These are phyloP conservation scores for Drosophila pseudoobscura DNA, from an alignment of 1,140 invertebrate genomes.

Conservation along the genomic window DNA sequence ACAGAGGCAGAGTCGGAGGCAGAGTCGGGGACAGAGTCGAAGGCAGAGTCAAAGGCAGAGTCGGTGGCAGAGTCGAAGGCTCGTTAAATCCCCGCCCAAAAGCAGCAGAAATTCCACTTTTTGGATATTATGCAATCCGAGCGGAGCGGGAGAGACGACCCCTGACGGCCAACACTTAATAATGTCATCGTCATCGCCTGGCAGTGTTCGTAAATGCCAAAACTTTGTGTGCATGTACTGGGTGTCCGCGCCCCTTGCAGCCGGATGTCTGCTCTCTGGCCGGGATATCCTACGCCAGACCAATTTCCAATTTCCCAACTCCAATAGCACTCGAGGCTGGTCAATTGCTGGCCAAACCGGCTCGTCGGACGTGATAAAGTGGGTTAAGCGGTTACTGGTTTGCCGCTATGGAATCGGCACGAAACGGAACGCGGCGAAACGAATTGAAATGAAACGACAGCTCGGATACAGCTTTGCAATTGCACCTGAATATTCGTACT, in stretches of 20 bases:
- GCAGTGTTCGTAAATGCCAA: too few relatives aligned
- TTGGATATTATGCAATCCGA: conserved; percentile 1
- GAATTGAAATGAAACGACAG: conserved; percentile 48
- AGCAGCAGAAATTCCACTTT: conserved; percentile 3
- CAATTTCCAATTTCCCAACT: conserved; percentile 40
- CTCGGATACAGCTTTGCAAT: conserved; percentile 52
- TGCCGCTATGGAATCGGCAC: conserved; percentile 52
- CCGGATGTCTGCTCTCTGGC: conserved; percentile 13
- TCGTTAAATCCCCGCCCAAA: background rate
- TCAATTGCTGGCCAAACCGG: conserved; percentile 50
- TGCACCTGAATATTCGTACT: conserved; percentile 39
- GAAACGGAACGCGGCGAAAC: conserved; percentile 35
- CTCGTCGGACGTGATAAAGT: conserved; percentile 50
- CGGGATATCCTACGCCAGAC: conserved; percentile 61
- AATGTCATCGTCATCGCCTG: conserved; percentile 3
- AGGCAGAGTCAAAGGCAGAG: too few relatives aligned
- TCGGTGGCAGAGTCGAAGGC: too few relatives aligned
- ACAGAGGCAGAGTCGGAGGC: too few relatives aligned
- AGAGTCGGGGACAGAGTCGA: too few relatives aligned
- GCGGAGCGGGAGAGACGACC: background rate
- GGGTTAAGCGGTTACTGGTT: conserved; percentile 71
- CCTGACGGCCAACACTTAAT: background rate
- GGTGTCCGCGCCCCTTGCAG: conserved; percentile 13
- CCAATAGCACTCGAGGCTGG: too few relatives aligned
- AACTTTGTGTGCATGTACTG: too few relatives aligned